phyloP scores from a whole-genome alignment of 2,113 vertebrate species.

The Psittacula cyanocephala region DNA sequence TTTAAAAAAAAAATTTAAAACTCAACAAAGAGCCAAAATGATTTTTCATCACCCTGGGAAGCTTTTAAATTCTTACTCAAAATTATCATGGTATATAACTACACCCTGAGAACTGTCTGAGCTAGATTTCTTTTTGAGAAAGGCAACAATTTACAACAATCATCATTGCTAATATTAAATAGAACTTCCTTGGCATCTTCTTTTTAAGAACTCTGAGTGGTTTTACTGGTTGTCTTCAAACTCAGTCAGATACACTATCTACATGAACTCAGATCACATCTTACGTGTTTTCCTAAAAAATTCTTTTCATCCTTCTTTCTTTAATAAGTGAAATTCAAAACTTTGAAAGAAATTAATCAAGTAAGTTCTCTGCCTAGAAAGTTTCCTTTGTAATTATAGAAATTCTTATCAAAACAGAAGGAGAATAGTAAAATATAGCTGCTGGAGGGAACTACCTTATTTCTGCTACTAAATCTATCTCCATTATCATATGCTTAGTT shows the following conservation, averaged over 20 bases:
- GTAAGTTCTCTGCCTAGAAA: background rate
- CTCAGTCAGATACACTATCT: background rate
- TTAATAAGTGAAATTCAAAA: background rate
- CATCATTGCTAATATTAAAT: background rate
- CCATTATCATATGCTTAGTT: background rate
- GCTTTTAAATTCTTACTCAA: background rate
- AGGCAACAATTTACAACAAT: background rate
- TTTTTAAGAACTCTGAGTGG: background rate
- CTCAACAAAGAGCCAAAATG: fast-evolving
- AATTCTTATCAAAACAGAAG: background rate
- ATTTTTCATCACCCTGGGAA: background rate
- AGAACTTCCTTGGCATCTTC: background rate
- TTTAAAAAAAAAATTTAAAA: background rate
- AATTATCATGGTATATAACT: background rate
- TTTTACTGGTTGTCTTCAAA: background rate
- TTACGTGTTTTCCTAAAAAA: background rate
- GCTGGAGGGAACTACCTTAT: background rate
- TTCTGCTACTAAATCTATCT: background rate
- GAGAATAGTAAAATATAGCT: background rate
- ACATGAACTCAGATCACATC: background rate
- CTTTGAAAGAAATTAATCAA: background rate
- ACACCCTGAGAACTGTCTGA: background rate
- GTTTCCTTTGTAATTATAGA: background rate
- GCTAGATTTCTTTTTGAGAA: background rate
- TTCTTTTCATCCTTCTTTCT: background rate